Percentiles rank a stretch among this genome's conserved stretches.
These are phyloP conservation scores for Cinclus cinclus DNA, from an alignment of 2,113 vertebrate genomes.

Conservation along the genomic window DNA sequence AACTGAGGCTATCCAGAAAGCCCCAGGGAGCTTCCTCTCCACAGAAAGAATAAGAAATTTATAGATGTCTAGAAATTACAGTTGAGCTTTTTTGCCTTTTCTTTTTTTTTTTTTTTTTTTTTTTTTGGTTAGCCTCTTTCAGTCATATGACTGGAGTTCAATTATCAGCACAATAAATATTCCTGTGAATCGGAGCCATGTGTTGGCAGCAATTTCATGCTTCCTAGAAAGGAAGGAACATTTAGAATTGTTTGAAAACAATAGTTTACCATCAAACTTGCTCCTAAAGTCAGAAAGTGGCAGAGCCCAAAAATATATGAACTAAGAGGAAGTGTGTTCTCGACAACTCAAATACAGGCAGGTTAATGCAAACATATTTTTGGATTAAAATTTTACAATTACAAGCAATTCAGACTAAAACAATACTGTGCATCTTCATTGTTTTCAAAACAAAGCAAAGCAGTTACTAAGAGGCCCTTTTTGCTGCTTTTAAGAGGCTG, in stretches of 20 bases:
- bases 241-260: slow-evolving; percentile 60
- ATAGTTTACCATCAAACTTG: neutral
- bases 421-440: slow-evolving; percentile 1
- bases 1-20: slow-evolving; percentile 66
- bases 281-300: slow-evolving; percentile 12
- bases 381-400: neutral
- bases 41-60: slow-evolving; percentile 73
- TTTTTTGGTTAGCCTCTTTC: slow-evolving; percentile 57
- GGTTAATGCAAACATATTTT: slow-evolving; percentile 6
- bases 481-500: slow-evolving; percentile 40
- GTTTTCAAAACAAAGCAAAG: slow-evolving; percentile 59
- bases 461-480: slow-evolving; percentile 44
- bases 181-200: slow-evolving; percentile 68
- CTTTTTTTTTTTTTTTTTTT: neutral
- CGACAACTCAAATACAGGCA: neutral
- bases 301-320: neutral
- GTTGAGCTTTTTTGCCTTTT: slow-evolving; percentile 69
- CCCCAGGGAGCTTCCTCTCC: slow-evolving; percentile 69
- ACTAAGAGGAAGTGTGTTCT: neutral
- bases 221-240: slow-evolving; percentile 65
- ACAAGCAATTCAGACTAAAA: slow-evolving; percentile 24
- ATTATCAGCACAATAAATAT: slow-evolving; percentile 78
- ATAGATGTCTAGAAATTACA: slow-evolving; percentile 77
- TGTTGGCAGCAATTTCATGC: slow-evolving; percentile 65
- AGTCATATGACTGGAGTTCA: slow-evolving; percentile 74